phyloP scores from a whole-genome alignment of 2,113 vertebrate species.

The Gila orcuttii region DNA sequence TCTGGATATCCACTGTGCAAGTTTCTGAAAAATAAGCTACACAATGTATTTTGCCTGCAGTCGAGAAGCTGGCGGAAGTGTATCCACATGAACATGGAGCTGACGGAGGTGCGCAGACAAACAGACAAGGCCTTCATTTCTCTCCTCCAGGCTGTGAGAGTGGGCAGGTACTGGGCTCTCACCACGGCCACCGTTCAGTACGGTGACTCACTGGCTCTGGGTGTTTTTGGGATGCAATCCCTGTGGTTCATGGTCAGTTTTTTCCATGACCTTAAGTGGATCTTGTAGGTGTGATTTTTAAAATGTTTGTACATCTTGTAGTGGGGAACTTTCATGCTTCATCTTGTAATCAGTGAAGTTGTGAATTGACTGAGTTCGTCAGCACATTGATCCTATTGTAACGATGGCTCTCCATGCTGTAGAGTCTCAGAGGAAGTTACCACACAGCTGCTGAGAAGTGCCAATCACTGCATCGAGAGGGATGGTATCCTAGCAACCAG shows the following conservation, averaged over 20 bases:
- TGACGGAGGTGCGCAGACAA: conserved; percentile 89
- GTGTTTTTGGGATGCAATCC: background rate
- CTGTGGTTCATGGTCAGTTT: background rate
- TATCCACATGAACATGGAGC: conserved; percentile 91
- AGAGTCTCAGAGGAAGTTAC: conserved; percentile 92
- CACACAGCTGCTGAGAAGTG: conserved; percentile 77
- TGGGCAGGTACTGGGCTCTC: conserved; percentile 83
- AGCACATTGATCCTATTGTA: background rate
- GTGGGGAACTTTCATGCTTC: background rate
- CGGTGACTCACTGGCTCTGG: conserved; percentile 21
- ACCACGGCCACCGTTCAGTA: background rate
- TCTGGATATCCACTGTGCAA: background rate
- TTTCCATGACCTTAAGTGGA: background rate
- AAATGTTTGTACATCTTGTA: background rate
- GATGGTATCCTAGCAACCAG: conserved; percentile 94
- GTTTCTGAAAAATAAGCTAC: background rate
- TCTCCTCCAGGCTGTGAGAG: conserved; percentile 85
- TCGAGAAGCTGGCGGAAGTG: conserved; percentile 91
- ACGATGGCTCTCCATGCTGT: background rate
- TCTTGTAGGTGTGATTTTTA: background rate
- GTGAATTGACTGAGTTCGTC: background rate
- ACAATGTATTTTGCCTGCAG: conserved; percentile 64
- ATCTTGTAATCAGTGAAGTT: background rate
- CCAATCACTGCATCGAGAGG: conserved; percentile 81
- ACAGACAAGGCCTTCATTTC: conserved; percentile 89